Percentiles rank a stretch among this genome's conserved stretches.
phyloP scores from a whole-genome alignment of 2,113 vertebrate species.

The Delphinus delphis region DNA sequence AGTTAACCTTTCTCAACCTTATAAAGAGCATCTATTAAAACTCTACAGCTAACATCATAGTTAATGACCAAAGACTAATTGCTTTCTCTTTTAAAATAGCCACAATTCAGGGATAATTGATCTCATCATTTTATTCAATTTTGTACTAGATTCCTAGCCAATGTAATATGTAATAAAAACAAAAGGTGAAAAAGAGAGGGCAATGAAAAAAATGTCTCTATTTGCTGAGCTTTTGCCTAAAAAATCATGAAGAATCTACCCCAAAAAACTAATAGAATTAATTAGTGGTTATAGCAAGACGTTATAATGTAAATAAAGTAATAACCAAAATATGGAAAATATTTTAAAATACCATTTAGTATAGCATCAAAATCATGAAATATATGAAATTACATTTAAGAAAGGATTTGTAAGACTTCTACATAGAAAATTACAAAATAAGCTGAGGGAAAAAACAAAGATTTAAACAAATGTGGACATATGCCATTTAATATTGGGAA shows the following conservation, averaged over 20 bases:
- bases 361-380: neutral
- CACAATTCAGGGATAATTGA: neutral
- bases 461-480: neutral
- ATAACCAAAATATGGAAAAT: neutral
- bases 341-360: neutral
- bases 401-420: neutral
- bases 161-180: neutral
- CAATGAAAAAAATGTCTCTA: neutral
- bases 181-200: neutral
- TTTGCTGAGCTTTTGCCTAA: neutral
- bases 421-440: neutral
- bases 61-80: neutral
- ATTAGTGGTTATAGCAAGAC: neutral
- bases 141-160: neutral
- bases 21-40: neutral
- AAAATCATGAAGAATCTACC: neutral
- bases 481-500: neutral
- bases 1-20: neutral
- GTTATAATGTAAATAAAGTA: neutral
- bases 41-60: neutral
- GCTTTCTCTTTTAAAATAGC: neutral
- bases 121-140: neutral
- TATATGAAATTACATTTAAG: neutral
- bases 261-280: neutral
- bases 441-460: neutral